Evolutionary conservation across 1,140 invertebrate species (phyloP), one percentile per base, ranked within the genome.

Genomic region (Steinernema feltiae): DNA sequence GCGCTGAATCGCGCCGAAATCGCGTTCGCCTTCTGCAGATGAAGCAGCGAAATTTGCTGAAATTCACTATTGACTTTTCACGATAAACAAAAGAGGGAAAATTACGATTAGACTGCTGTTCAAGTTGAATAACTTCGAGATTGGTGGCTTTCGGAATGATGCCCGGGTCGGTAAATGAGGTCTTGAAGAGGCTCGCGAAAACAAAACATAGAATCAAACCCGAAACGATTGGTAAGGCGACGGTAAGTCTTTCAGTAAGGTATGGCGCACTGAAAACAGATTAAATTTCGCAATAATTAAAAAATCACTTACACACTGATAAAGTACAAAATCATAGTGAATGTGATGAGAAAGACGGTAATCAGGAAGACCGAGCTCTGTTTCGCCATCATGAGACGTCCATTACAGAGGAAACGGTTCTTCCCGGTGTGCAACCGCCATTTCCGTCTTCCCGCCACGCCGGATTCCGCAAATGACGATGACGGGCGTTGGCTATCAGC

Each of bases 351-450:
- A 84, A 92, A 90, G 85, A 97, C 91, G 79, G 95, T 98, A 83
- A 98, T 90, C 86, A 93, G 92, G 90, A 98, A 97, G 78, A 98
- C 93, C 84, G 94, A 93, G 78, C 93, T 93, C 86, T 95, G 93
- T 76, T 93, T 92, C 82, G 94, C 94, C 90, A 95, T 97, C 92
- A 98, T 97, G 76, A 98, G 90, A 82, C 94, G 90, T 72, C 95
- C 95, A 90, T 95, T 92, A 88, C 95, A 98, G 87, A 92, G 95
- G 89, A 98, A 98, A 86, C 92, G 91, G 90, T 98, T 98, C 86
- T 94, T 91, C 69, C 96, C 95, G 78, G 94, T 93, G 89, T 97
- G 97, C 82, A 94, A 89, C 90, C 96, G 92, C 94, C 94, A 95
- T 79, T 87, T 88, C 86, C 71, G 12, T 27, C 53, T 7, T n/a